Percentiles rank a stretch among this genome's conserved stretches.
Conservation (phyloP, 2,113 vertebrate genomes). For the Nyctibius bracteatus region DNA sequence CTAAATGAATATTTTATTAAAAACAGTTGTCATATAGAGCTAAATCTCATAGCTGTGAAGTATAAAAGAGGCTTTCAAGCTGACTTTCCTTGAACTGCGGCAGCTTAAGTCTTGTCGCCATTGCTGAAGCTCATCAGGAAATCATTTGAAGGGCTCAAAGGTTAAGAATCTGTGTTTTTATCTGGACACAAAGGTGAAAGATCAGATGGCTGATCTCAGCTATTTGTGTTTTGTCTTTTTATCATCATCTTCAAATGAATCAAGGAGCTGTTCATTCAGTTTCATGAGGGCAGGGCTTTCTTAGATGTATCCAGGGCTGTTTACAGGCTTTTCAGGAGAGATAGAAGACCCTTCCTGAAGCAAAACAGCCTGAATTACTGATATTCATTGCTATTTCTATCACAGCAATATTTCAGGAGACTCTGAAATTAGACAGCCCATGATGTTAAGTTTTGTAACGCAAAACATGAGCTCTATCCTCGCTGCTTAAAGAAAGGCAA, state of each 20-base stretch:
- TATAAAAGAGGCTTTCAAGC: slow-evolving; percentile 15
- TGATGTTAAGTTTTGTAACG: not conserved
- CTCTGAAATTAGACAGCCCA: not conserved
- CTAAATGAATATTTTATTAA: not conserved
- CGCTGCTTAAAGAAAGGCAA: not conserved
- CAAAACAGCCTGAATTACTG: not conserved
- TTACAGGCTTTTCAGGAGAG: not conserved
- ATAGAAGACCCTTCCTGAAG: not conserved
- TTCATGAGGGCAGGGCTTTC: not conserved
- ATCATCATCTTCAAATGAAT: slow-evolving; percentile 7
- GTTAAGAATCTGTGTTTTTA: slow-evolving; percentile 31
- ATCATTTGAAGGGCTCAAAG: not conserved
- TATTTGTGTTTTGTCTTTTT: slow-evolving; percentile 4
- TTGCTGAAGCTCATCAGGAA: slow-evolving; percentile 4
- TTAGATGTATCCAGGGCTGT: accelerated
- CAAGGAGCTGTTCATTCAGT: not conserved
- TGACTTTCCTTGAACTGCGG: slow-evolving; percentile 18
- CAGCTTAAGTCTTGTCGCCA: slow-evolving; percentile 10
- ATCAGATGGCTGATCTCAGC: slow-evolving; percentile 3
- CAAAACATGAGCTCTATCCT: not conserved
- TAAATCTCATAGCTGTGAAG: slow-evolving; percentile 5
- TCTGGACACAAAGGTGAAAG: not conserved
- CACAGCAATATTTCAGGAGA: not conserved
- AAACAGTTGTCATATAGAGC: not conserved
- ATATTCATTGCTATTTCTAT: not conserved